Conservation (phyloP, 2,888 invertebrate genomes). For the Melikaiella ostensackeni region DNA sequence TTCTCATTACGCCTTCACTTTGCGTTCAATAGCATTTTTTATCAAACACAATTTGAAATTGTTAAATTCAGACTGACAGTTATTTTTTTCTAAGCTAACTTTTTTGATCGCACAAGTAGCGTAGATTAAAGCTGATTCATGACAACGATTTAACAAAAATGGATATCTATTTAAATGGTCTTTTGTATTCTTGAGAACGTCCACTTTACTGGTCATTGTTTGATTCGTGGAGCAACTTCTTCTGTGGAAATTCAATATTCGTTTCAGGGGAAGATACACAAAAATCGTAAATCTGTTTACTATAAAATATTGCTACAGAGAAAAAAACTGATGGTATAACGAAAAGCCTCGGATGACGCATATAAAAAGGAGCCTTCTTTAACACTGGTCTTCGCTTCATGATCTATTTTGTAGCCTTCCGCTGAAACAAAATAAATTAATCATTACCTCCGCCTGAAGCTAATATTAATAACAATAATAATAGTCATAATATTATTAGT, state of each 20-base stretch:
- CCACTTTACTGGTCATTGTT: conserved; percentile 80
- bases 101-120: conserved; percentile 89
- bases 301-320: conserved; percentile 6
- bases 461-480: too few relatives aligned
- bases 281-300: conserved; percentile 25
- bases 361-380: conserved; percentile 32
- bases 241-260: background rate
- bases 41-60: conserved; percentile 86
- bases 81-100: conserved; percentile 84
- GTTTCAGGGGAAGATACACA: background rate
- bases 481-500: too few relatives aligned
- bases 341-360: conserved; percentile 42
- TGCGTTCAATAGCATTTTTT: conserved; percentile 83
- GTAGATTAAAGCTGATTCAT: conserved; percentile 84
- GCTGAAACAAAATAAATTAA: conserved; percentile 50
- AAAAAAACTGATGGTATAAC: background rate
- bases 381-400: conserved; percentile 43
- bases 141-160: conserved; percentile 84
- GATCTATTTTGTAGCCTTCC: conserved; percentile 51
- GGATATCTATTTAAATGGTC: conserved; percentile 87
- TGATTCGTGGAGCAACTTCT: background rate
- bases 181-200: conserved; percentile 87
- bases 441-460: background rate
- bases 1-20: conserved; percentile 82
- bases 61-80: conserved; percentile 88